phyloP scores from a whole-genome alignment of 2,113 vertebrate species.

The Neodontobutis hainanensis region DNA sequence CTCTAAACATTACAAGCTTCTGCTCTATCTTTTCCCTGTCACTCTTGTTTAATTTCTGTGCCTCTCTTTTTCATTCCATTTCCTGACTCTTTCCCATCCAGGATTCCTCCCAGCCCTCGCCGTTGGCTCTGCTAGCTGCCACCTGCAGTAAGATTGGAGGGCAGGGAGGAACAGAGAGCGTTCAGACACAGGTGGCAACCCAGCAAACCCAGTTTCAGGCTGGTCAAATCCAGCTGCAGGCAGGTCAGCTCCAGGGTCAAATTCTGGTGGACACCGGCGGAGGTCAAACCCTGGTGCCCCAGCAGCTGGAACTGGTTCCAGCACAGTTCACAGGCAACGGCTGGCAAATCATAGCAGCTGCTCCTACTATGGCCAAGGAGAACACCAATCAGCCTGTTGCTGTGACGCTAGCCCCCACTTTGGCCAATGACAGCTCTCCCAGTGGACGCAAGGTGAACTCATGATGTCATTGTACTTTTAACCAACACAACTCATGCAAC shows the following conservation, averaged over 20 bases:
- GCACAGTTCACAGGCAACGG: slow-evolving; percentile 94
- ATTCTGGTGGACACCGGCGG: slow-evolving; percentile 78
- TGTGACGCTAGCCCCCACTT: slow-evolving; percentile 81
- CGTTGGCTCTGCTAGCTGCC: slow-evolving; percentile 95
- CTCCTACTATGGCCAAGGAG: slow-evolving; percentile 90
- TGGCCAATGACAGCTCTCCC: slow-evolving; percentile 81
- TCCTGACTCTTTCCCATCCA: slow-evolving; percentile 51
- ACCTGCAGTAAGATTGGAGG: slow-evolving; percentile 99
- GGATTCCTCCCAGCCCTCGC: slow-evolving; percentile 98
- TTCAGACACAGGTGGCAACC: slow-evolving; percentile 86
- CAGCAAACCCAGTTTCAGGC: slow-evolving; percentile 93
- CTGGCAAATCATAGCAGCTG: slow-evolving; percentile 94
- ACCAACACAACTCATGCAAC: not conserved
- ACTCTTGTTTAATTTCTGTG: slow-evolving; percentile 31
- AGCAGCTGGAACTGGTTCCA: slow-evolving; percentile 95
- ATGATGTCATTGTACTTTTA: not conserved
- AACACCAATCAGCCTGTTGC: slow-evolving; percentile 84
- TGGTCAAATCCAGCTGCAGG: slow-evolving; percentile 93
- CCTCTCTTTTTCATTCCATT: slow-evolving; percentile 6
- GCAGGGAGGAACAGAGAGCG: slow-evolving; percentile 77
- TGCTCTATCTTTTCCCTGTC: slow-evolving; percentile 6
- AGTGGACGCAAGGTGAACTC: slow-evolving; percentile 88
- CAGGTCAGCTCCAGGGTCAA: slow-evolving; percentile 91
- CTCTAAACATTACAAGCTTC: slow-evolving; percentile 15
- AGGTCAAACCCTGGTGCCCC: slow-evolving; percentile 89